Evolutionary conservation across 2,113 vertebrate genomes (phyloP).

Genomic region (Triplophysa siluroides): DNA sequence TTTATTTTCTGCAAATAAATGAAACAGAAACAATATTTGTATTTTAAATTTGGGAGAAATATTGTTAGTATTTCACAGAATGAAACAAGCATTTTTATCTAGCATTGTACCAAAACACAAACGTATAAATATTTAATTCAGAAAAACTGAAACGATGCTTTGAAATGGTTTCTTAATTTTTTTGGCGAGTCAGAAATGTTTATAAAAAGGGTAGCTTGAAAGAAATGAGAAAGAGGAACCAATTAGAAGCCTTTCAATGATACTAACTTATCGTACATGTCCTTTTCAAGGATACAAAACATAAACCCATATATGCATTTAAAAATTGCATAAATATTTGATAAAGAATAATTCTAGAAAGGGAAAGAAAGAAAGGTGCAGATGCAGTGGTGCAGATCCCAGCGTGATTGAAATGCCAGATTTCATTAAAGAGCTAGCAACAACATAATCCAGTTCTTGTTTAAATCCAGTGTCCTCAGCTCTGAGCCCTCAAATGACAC

Average conservation of each 20-base stretch:
- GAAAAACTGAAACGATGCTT: no score
- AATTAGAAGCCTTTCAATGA: not conserved
- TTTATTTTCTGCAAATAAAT: no score
- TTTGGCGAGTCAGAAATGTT: not conserved
- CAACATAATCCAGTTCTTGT: conserved; percentile 21
- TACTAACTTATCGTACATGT: not conserved
- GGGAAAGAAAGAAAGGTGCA: not conserved
- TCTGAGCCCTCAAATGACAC: conserved; percentile 9
- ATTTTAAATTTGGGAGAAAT: no score
- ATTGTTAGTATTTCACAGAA: no score
- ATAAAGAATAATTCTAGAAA: not conserved
- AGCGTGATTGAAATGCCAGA: conserved; percentile 10
- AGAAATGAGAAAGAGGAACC: not conserved
- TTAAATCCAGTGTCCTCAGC: conserved; percentile 27
- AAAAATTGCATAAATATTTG: not conserved
- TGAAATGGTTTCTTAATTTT: no score
- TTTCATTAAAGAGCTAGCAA: not conserved
- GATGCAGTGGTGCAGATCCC: not conserved
- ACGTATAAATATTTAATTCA: no score
- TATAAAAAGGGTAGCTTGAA: not conserved
- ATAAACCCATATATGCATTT: not conserved
- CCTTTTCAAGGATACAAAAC: no score
- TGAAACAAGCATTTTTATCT: no score
- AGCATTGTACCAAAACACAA: no score
- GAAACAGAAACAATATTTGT: no score